Evolutionary conservation across 1,140 invertebrate species (phyloP), one percentile per base, ranked within the genome.

Genomic region (Drosophila rhopaloa): DNA sequence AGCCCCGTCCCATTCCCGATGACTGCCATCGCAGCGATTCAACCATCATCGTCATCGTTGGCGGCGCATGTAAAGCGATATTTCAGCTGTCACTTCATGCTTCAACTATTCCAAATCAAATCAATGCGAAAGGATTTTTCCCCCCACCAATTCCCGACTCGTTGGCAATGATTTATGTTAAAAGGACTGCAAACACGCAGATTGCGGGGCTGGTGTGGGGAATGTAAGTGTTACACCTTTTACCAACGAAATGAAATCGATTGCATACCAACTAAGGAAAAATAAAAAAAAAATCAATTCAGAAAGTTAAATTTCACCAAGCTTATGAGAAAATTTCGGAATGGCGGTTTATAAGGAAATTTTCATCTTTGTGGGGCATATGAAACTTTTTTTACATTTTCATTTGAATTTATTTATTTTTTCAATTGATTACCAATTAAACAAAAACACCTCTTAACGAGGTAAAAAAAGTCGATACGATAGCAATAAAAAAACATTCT

Each of bases 41-140:
- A 71, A 51, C 54, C 61, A 57, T 41, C 66, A 48, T 53, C 71
- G 71, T 56, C 70, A 75, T 50, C 70, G 72, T 75, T 63, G 73
- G 73, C 61, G 53, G 61, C 77, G 79, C 79, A 79, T 86, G 84
- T 86, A 86, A 86, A 83, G 57, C 83, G 83, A 86, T 88, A 86
- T 86, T 86, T 86, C 84, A 86, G 76, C 83, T 86, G 83, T 88
- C 83, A 86, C 66, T 86, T 86, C 81, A 88, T 88, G 83, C 76
- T 83, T 88, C 76, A 86, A 83, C 83, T 83, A 86, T 88, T 86
- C 76, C 76, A 88, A 86, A 86, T 80, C 83, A 86, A 86, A 86
- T 86, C 83, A 88, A 86, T 88, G 76, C 76, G 75, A 88, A 77
- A 88, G 75, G 58, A 78, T 57, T 74, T 66, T 63, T 60, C 41